Conservation (phyloP, 2,888 invertebrate genomes). For the Aleiodes leptofemur region DNA sequence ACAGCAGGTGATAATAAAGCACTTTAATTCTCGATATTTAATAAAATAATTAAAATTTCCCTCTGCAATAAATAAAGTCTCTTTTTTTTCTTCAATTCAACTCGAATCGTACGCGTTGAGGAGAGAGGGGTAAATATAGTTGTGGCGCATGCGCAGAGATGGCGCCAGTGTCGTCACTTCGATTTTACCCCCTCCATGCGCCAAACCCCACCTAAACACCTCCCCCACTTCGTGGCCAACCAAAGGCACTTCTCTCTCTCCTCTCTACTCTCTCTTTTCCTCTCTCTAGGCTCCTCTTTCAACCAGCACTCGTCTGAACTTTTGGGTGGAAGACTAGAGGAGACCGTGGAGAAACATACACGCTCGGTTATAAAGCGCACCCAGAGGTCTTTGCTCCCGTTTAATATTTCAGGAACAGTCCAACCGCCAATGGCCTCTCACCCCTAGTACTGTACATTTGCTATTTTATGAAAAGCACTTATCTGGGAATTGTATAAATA, state of each 20-base stretch:
- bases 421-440: constrained; percentile 51
- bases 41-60: too few species aligned
- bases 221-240: background rate
- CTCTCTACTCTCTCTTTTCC: constrained; percentile 45
- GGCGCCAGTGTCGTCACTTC: constrained; percentile 17
- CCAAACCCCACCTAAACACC: constrained; percentile 20
- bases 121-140: background rate
- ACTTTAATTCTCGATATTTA: too few species aligned
- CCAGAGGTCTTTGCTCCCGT: constrained; percentile 72
- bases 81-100: background rate
- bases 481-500: constrained; percentile 21
- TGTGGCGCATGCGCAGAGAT: constrained; percentile 11
- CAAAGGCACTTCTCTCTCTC: background rate
- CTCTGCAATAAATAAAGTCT: too few species aligned
- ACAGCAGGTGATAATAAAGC: too few species aligned
- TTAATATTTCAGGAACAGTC: constrained; percentile 73
- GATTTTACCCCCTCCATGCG: constrained; percentile 28
- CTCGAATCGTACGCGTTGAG: too few species aligned
- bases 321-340: constrained; percentile 23
- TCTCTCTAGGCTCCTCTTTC: constrained; percentile 30
- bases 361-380: constrained; percentile 23
- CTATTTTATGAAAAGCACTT: constrained; percentile 16
- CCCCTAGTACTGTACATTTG: background rate
- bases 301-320: constrained; percentile 32
- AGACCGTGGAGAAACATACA: constrained; percentile 20